Conservation (phyloP, 2,888 invertebrate genomes). For the Seira sanloemensis region DNA sequence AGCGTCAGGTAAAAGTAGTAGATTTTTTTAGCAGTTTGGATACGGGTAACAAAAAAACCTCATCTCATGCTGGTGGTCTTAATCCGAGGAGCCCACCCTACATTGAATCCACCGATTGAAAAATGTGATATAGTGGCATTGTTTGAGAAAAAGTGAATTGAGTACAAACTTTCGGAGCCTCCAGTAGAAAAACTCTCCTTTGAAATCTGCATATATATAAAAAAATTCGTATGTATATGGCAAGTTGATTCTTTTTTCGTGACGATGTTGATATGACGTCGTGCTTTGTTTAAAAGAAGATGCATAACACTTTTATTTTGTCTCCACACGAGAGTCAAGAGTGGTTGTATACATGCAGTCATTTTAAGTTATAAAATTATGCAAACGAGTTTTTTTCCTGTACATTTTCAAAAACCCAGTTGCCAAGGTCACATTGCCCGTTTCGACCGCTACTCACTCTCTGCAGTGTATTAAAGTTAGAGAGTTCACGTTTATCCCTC, state of each 20-base stretch:
- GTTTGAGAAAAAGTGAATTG: no score
- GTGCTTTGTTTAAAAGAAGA: slow-evolving; percentile 11
- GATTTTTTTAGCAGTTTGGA: no score
- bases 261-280: slow-evolving; percentile 8
- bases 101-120: no score
- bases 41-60: no score
- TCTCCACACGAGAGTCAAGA: slow-evolving; percentile 13
- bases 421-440: slow-evolving; percentile 73
- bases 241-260: neutral
- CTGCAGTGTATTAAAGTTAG: slow-evolving; percentile 5
- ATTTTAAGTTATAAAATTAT: slow-evolving; percentile 72
- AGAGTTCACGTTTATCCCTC: neutral
- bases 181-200: no score
- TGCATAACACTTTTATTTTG: slow-evolving; percentile 19
- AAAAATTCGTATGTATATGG: slow-evolving; percentile 3
- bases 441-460: slow-evolving; percentile 71
- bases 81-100: no score
- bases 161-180: no score
- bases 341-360: slow-evolving; percentile 15
- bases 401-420: slow-evolving; percentile 71
- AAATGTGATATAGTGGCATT: no score
- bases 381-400: slow-evolving; percentile 73
- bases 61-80: no score
- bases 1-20: no score
- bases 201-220: neutral